These are phyloP conservation scores for Ploceus nigricollis DNA, from an alignment of 2,113 vertebrate genomes.

Conservation along the genomic window DNA sequence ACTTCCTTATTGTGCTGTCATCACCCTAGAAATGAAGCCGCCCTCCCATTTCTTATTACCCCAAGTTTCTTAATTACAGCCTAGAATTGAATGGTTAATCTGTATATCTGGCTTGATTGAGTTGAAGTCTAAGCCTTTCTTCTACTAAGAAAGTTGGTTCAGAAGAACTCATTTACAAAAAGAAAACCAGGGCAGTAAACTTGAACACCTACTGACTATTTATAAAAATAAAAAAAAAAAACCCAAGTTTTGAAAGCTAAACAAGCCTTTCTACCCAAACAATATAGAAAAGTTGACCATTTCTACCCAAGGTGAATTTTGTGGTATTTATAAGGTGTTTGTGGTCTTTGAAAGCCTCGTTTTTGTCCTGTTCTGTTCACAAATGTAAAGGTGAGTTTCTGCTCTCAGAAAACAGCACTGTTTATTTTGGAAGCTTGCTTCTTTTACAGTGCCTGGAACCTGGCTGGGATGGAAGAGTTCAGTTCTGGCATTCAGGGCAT, in stretches of 20 bases:
- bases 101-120: neutral
- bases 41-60: neutral
- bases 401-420: neutral
- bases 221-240: neutral
- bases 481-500: neutral
- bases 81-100: neutral
- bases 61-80: neutral
- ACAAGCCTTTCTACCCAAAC: neutral
- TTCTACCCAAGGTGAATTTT: neutral
- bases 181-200: neutral
- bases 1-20: accelerated
- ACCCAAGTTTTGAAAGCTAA: neutral
- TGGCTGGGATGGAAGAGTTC: neutral
- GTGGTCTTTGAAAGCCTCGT: neutral
- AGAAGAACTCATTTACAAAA: neutral
- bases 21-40: neutral
- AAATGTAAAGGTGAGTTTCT: neutral
- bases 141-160: neutral
- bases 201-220: neutral
- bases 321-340: neutral
- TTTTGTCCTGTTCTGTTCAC: neutral
- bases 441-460: neutral
- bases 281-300: neutral
- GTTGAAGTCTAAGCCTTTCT: neutral
- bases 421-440: neutral